A percentile compares a stretch with the other conserved stretches of the same genome.
These are phyloP conservation scores for Quiscalus mexicanus DNA, from an alignment of 2,113 vertebrate genomes.

Conservation along the genomic window DNA sequence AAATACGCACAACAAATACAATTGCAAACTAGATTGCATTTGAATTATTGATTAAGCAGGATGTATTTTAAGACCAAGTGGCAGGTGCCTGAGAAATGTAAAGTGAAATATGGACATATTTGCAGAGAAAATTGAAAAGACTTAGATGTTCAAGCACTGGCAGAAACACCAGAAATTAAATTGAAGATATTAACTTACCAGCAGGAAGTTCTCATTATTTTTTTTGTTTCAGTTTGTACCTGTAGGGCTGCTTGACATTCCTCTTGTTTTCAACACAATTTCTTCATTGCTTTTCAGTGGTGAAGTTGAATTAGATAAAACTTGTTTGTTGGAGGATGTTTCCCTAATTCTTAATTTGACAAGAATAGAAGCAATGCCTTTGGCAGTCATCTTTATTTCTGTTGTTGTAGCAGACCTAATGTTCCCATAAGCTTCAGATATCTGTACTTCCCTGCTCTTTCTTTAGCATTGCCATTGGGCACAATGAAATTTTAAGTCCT, in stretches of 20 bases:
- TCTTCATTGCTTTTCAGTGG: background rate
- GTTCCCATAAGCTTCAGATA: background rate
- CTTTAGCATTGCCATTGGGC: background rate
- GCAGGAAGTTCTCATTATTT: background rate
- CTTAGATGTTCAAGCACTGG: background rate
- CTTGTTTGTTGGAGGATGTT: background rate
- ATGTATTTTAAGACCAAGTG: background rate
- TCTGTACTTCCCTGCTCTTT: background rate
- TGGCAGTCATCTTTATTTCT: background rate
- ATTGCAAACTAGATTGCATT: background rate
- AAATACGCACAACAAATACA: background rate
- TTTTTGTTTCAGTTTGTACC: background rate
- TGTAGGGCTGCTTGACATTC: background rate
- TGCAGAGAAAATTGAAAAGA: background rate
- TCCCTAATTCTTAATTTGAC: background rate
- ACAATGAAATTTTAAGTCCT: background rate
- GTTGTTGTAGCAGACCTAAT: background rate
- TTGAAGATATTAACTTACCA: background rate
- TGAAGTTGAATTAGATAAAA: background rate
- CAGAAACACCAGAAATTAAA: background rate
- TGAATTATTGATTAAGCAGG: constrained; percentile 7
- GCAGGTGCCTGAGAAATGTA: background rate
- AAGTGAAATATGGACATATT: background rate
- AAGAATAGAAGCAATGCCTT: background rate
- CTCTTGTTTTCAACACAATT: background rate